Conservation (phyloP, 2,888 invertebrate species). For the Chrysomela aeneicollis region DNA sequence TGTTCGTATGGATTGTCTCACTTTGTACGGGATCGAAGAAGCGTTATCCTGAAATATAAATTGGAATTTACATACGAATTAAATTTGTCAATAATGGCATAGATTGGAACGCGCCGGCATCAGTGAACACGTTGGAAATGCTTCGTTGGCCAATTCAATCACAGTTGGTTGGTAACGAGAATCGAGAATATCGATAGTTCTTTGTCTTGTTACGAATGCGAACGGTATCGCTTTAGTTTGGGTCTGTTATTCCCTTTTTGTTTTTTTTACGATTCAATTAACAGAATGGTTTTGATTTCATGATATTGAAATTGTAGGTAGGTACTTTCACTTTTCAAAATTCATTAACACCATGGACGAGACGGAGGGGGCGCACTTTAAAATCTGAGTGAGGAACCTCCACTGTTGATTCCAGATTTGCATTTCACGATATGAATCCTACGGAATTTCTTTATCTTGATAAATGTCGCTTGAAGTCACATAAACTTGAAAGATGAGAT, state of each 20-base stretch:
- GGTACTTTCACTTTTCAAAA: too few relatives aligned
- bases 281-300: background rate
- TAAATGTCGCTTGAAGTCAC: too few relatives aligned
- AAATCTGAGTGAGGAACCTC: too few relatives aligned
- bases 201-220: background rate
- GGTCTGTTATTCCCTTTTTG: background rate
- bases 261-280: background rate
- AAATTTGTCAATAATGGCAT: constrained; percentile 32
- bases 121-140: constrained; percentile 13
- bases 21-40: constrained; percentile 6
- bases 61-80: constrained; percentile 34
- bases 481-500: too few relatives aligned
- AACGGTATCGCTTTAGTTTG: background rate
- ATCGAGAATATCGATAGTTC: background rate
- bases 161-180: background rate
- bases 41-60: constrained; percentile 29
- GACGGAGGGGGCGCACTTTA: too few relatives aligned
- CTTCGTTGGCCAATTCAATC: background rate
- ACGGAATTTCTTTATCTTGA: too few relatives aligned
- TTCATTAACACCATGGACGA: too few relatives aligned
- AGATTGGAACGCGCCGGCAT: constrained; percentile 23
- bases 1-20: background rate
- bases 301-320: too few relatives aligned
- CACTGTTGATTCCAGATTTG: too few relatives aligned
- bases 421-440: too few relatives aligned